phyloP scores from a whole-genome alignment of 2,113 vertebrate genomes.

The Plecotus auritus region DNA sequence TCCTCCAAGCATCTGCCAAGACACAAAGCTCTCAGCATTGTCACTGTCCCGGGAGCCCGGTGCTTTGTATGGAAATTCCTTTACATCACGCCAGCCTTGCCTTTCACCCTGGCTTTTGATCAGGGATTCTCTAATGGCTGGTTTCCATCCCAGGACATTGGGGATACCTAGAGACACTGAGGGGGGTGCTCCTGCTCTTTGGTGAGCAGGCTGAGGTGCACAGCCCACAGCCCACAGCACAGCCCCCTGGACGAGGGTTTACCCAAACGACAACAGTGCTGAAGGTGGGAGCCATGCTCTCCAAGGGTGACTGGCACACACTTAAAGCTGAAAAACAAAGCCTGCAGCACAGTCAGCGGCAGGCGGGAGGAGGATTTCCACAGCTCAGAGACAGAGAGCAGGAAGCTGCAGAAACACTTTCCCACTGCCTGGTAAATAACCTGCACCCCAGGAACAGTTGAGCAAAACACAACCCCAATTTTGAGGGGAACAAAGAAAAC shows the following conservation, averaged over 20 bases:
- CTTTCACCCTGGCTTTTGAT: slow-evolving; percentile 24
- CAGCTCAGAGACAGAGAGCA: neutral
- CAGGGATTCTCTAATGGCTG: neutral
- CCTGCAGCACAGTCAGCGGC: neutral
- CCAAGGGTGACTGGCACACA: neutral
- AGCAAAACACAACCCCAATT: slow-evolving; percentile 72
- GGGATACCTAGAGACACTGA: neutral
- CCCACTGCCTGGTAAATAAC: neutral
- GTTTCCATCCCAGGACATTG: neutral
- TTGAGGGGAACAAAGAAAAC: slow-evolving; percentile 78
- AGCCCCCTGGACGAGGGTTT: neutral
- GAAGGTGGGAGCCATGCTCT: neutral
- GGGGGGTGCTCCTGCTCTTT: neutral
- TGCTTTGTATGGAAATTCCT: slow-evolving; percentile 53
- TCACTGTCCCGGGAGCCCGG: neutral
- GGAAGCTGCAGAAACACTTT: neutral
- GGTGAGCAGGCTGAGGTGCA: neutral
- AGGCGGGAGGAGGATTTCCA: neutral
- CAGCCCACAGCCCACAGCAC: neutral
- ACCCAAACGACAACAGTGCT: neutral
- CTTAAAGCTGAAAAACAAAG: neutral
- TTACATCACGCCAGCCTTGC: slow-evolving; percentile 32
- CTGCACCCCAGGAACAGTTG: slow-evolving; percentile 61
- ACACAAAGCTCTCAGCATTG: neutral
- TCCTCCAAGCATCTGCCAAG: neutral